Base-by-base conservation (phyloP, 2,888 invertebrate species). In the Laothoe populi region DNA sequence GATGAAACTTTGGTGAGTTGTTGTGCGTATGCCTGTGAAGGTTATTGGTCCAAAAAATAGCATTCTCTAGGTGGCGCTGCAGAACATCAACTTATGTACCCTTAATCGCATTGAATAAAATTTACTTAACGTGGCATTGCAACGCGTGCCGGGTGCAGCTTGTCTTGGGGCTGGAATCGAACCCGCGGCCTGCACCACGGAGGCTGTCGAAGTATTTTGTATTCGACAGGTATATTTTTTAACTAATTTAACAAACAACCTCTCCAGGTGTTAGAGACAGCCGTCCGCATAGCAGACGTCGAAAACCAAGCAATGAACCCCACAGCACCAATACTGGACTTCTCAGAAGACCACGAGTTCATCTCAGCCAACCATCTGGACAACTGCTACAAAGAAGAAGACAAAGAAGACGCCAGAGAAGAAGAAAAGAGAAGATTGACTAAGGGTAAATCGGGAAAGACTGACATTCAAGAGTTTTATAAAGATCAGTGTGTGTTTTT, bases 301-400 rank as follows among this genome's bases (percentile, higher is more conserved):
- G 91, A 92, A 21, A 90, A 88, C 69, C 78, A 87, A 61, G 85
- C 85, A 0, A 90, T 92, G 90, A 90, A 85, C 60, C 88, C 92
- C 0, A 85, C 86, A 1, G 91, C 91, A 0, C 81, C 84, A 0
- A 86, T 90, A 31, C 67, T 90, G 48, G 93, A 94, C 75, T 94
- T 78, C 70, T 88, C 94, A 0, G 94, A 94, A 69, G 93, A 94
- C 77, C 90, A 92, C 66, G 89, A 91, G 68, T 94, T 94, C 75
- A 85, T 89, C 0, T 93, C 94, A 0, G 90, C 92, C 44, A 84
- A 85, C 65, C 82, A 90, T 68, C 74, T 94, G 46, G 86, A 86
- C 67, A 84, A 91, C 11, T 93, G 92, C 68, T 94, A 94, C 70
- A 84, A 87, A 0, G 87, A 90, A n/a, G 90, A 88, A 61, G 90